phyloP scores from a whole-genome alignment of 2,113 vertebrate species.

The Nestor notabilis region DNA sequence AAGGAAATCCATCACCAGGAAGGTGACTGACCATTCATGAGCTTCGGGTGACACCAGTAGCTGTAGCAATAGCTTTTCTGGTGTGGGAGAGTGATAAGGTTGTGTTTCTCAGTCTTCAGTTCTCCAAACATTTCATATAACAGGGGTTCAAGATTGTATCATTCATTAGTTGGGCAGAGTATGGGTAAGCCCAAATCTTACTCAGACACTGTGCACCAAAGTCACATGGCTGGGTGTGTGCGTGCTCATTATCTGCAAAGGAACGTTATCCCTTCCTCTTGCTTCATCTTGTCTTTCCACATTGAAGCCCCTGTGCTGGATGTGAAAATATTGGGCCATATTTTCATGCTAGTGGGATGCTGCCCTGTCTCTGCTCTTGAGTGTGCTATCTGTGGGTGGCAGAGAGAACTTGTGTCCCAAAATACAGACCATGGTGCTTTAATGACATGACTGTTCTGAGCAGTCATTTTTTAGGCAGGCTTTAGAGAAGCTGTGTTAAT shows the following conservation, averaged over 20 bases:
- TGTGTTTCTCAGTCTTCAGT: not conserved
- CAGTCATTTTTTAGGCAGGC: not conserved
- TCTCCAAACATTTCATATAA: not conserved
- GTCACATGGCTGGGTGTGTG: fast-evolving
- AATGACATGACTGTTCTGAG: not conserved
- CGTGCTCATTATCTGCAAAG: not conserved
- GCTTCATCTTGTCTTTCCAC: not conserved
- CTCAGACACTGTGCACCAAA: not conserved
- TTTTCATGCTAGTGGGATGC: not conserved
- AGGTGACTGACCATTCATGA: not conserved
- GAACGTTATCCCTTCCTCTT: not conserved
- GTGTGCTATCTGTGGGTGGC: not conserved
- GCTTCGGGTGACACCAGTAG: not conserved
- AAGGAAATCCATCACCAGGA: not conserved
- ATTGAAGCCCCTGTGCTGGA: not conserved
- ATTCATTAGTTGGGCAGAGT: not conserved
- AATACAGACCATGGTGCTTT: not conserved
- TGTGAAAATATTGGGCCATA: not conserved
- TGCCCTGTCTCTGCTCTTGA: not conserved
- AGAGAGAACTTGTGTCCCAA: not conserved
- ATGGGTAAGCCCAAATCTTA: not conserved
- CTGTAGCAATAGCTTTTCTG: not conserved
- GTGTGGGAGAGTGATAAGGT: not conserved
- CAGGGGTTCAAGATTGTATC: not conserved
- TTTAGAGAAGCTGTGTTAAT: not conserved